A percentile compares a stretch with the other conserved stretches of the same genome.
phyloP scores from a whole-genome alignment of 2,888 invertebrate species.

The Cremastinae sp. region DNA sequence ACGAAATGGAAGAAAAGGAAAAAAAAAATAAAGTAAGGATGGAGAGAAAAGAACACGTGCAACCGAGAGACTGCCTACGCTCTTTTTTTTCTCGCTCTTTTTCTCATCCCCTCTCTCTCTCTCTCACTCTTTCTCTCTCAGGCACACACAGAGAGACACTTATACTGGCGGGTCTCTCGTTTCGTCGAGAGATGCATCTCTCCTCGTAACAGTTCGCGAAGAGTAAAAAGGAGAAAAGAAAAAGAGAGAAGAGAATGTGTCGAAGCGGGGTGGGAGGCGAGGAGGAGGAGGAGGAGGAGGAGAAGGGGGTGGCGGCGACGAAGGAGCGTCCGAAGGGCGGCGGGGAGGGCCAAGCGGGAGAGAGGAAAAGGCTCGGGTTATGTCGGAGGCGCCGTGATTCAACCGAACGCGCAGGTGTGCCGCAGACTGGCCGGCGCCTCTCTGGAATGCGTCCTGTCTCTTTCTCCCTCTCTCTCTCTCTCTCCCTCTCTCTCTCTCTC shows the following conservation, averaged over 20 bases:
- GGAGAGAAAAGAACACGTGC: conserved; percentile 62
- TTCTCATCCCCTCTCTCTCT: conserved; percentile 22
- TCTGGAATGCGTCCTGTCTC: conserved; percentile 75
- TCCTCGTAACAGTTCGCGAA: conserved; percentile 8
- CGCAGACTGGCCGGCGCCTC: conserved; percentile 80
- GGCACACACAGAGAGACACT: too few species aligned
- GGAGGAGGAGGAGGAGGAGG: conserved; percentile 37
- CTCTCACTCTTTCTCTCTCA: conserved; percentile 34
- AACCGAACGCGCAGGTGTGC: conserved; percentile 79
- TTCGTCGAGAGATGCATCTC: conserved; percentile 28
- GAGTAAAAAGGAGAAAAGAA: neutral
- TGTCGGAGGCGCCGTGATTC: conserved; percentile 78
- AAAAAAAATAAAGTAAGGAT: conserved; percentile 39
- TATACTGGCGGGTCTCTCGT: neutral
- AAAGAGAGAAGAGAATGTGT: conserved; percentile 59
- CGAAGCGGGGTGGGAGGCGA: conserved; percentile 43
- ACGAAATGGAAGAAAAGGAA: conserved; percentile 16
- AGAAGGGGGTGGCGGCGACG: conserved; percentile 43
- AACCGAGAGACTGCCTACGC: conserved; percentile 58
- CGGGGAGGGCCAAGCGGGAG: conserved; percentile 51
- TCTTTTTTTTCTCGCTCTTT: conserved; percentile 28
- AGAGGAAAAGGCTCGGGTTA: conserved; percentile 72
- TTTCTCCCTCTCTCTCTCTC: conserved; percentile 56
- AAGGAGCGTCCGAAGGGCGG: conserved; percentile 47
- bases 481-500: conserved; percentile 44